Base-by-base conservation (phyloP, 2,113 vertebrate genomes). In the Odontesthes bonariensis region DNA sequence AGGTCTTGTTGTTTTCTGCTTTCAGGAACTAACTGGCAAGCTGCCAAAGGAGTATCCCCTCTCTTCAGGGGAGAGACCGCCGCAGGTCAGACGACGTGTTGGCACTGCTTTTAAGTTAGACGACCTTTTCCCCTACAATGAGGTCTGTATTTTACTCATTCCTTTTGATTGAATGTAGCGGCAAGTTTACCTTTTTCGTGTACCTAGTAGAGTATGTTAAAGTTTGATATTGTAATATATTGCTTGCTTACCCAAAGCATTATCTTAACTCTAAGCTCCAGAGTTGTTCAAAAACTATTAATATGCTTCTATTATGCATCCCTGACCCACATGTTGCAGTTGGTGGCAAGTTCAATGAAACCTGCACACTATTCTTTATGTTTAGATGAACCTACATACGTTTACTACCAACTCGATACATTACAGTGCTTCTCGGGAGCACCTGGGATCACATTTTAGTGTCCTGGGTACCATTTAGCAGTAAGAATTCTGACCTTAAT, bases 41-140 rank as follows among this genome's bases (percentile, higher is more conserved):
- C 94, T 99, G 83, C 98, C 98, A 11, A 95, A 96, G 82, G 98
- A 99, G 76, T 99, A 99, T 82, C 98, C 98, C 0, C 90, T 98
- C 78, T 93, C 82, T 0, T 66, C 93, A 16, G 97, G 97, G 3
- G 98, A 99, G 89, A 96, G 95, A 46, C 95, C 95, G 16, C 98
- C 98, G 5, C 96, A 94, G 63, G 90, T 99, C 89, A 91, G 97
- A 44, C 95, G 95, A 42, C 93, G 97, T 4, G 94, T 99, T 19
- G 97, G 98, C 38, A 96, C 98, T 0, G 31, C 96, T 0, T 99
- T 98, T 91, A 97, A 96, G 90, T 86, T 99, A 75, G 96, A 98
- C 22, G 96, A 97, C 77, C 89, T 97, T 74, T 96, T 98, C 51
- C 97, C 93, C 0, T 96, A 94, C 3, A 96, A 98, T 55, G 96